phyloP scores from a whole-genome alignment of 2,888 invertebrate species.

The Antheraea yamamai region DNA sequence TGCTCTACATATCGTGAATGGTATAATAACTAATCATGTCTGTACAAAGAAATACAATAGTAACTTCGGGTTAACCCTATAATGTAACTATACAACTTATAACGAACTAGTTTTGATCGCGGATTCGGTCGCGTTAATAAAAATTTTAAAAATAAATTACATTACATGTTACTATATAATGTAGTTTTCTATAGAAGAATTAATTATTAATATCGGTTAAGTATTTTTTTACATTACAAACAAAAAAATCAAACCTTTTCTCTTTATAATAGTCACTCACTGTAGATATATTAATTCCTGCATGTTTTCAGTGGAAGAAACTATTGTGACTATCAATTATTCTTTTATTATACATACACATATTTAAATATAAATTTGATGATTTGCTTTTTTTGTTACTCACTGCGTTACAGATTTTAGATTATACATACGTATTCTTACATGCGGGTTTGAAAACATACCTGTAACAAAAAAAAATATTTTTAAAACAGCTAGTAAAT shows the following conservation, averaged over 20 bases:
- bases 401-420: neutral
- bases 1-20: neutral
- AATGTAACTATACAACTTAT: neutral
- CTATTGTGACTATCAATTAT: neutral
- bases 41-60: neutral
- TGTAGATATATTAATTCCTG: neutral
- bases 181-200: too few relatives aligned
- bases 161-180: too few relatives aligned
- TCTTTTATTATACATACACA: neutral
- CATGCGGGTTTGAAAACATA: neutral
- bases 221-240: too few relatives aligned
- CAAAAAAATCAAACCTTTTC: too few relatives aligned
- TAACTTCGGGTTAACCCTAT: neutral
- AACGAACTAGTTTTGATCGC: neutral
- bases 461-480: slow-evolving; percentile 19
- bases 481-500: slow-evolving; percentile 9
- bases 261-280: too few relatives aligned
- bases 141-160: too few relatives aligned
- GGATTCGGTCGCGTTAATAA: too few relatives aligned
- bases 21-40: neutral
- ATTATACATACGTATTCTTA: neutral
- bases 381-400: neutral
- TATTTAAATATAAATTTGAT: neutral
- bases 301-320: neutral
- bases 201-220: too few relatives aligned